A percentile compares a stretch with the other conserved stretches of the same genome.
These are phyloP conservation scores for Anastatus disparis DNA, from an alignment of 1,140 invertebrate genomes.

Conservation along the genomic window DNA sequence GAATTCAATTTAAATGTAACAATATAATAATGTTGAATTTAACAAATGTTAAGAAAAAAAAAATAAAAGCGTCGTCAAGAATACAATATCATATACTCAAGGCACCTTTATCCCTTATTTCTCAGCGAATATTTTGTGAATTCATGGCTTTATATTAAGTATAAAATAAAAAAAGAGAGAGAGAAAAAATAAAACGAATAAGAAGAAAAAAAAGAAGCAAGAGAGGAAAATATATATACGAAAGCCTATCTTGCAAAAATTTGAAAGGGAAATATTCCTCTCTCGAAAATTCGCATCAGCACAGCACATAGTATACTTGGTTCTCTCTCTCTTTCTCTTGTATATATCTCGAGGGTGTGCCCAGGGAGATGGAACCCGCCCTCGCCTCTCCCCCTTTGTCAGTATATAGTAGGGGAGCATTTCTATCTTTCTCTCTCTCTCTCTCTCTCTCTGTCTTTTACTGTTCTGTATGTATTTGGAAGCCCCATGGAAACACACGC, in stretches of 20 bases:
- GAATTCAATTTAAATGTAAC: no score
- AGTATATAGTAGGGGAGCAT: slow-evolving; percentile 10
- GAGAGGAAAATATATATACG: slow-evolving; percentile 29
- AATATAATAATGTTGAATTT: no score
- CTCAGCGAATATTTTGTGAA: slow-evolving; percentile 36
- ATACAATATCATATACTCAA: no score
- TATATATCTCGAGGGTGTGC: slow-evolving; percentile 43
- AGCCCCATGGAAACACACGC: slow-evolving; percentile 39
- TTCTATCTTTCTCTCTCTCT: slow-evolving; percentile 7
- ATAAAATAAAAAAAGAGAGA: slow-evolving; percentile 26
- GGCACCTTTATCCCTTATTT: slow-evolving; percentile 2
- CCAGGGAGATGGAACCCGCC: slow-evolving; percentile 42
- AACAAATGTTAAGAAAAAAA: no score
- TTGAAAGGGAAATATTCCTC: slow-evolving; percentile 45
- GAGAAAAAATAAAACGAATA: background rate
- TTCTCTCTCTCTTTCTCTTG: slow-evolving; percentile 13
- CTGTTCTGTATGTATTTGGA: slow-evolving; percentile 24
- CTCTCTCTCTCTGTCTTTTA: slow-evolving; percentile 14
- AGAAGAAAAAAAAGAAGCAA: background rate
- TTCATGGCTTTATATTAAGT: slow-evolving; percentile 39
- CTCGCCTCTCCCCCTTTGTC: slow-evolving; percentile 23
- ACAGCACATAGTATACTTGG: slow-evolving; percentile 22
- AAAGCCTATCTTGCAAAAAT: slow-evolving; percentile 43
- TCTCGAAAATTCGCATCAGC: slow-evolving; percentile 44
- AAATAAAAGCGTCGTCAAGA: no score